Conservation (phyloP, 2,113 vertebrate genomes). For the Petroica traversi region DNA sequence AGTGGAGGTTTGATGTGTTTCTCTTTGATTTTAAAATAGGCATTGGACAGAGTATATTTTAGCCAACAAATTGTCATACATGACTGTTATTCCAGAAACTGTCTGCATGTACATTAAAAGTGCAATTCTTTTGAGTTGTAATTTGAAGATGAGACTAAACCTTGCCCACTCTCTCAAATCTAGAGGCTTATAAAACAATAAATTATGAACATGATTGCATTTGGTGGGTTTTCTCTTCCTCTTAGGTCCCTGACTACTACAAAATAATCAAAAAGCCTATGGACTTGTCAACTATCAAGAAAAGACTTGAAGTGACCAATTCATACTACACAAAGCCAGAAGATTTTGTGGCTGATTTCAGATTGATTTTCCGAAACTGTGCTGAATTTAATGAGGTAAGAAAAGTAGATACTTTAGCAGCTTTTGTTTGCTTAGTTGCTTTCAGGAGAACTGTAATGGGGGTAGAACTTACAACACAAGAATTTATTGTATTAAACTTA, state of each 20-base stretch:
- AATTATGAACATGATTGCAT: background rate
- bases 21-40: background rate
- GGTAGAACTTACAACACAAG: background rate
- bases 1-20: background rate
- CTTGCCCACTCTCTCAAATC: background rate
- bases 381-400: conserved; percentile 84
- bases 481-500: background rate
- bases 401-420: background rate
- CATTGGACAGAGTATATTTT: background rate
- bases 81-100: background rate
- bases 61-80: background rate
- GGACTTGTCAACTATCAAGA: conserved; percentile 84
- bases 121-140: background rate
- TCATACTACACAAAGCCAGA: conserved; percentile 74
- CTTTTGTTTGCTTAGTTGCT: background rate
- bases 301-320: conserved; percentile 72
- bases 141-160: background rate
- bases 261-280: conserved; percentile 84
- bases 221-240: background rate
- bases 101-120: background rate
- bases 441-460: background rate
- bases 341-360: conserved; percentile 80
- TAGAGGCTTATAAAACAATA: background rate
- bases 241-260: conserved; percentile 83
- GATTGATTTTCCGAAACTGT: conserved; percentile 81